Conservation (phyloP, 2,113 vertebrate genomes). For the Xenopus laevis region DNA sequence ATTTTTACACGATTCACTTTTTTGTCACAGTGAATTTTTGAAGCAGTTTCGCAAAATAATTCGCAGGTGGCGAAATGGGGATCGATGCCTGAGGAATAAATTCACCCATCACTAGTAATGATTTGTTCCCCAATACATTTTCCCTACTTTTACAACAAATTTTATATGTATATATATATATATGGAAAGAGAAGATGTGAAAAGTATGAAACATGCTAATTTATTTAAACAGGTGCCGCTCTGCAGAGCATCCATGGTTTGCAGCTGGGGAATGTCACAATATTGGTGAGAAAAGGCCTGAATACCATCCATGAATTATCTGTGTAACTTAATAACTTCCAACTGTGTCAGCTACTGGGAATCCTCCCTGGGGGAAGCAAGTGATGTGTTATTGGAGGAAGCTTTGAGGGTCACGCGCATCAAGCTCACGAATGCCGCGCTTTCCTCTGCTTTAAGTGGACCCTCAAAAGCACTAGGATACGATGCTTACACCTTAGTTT, state of each 20-base stretch:
- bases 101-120: too few relatives aligned
- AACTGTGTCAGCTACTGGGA: slow-evolving; percentile 44
- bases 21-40: too few relatives aligned
- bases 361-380: slow-evolving; percentile 16
- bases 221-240: slow-evolving; percentile 39
- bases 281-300: slow-evolving; percentile 30
- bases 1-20: too few relatives aligned
- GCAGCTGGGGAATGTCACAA: slow-evolving; percentile 39
- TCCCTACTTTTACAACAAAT: too few relatives aligned
- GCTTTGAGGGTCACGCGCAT: not conserved
- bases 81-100: too few relatives aligned
- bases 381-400: slow-evolving; percentile 10
- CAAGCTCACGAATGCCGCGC: not conserved
- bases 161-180: not conserved
- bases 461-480: not conserved
- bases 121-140: too few relatives aligned
- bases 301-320: slow-evolving; percentile 35
- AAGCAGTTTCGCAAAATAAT: too few relatives aligned
- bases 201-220: slow-evolving; percentile 29
- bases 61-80: too few relatives aligned
- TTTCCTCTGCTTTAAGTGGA: slow-evolving; percentile 13
- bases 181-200: slow-evolving; percentile 13
- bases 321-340: slow-evolving; percentile 38
- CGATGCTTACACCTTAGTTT: too few relatives aligned
- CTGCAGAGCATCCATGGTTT: not conserved